phyloP scores from a whole-genome alignment of 2,797 vertebrate species.

The Hoplostethus atlanticus region DNA sequence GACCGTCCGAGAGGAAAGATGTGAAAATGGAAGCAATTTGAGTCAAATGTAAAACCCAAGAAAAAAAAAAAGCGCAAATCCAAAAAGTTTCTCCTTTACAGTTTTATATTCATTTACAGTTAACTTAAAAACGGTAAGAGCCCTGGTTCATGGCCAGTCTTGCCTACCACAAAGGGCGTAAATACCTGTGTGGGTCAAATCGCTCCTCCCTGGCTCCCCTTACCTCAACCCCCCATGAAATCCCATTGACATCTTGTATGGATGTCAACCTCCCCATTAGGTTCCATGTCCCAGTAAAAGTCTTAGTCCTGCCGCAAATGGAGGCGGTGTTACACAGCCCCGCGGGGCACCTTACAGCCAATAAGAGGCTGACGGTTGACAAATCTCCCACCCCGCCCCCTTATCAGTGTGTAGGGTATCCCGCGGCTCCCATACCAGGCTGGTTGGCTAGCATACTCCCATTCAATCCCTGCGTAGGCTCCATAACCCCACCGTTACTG shows the following conservation, averaged over 20 bases:
- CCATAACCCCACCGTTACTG: slow-evolving; percentile 88
- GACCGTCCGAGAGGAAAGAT: slow-evolving; percentile 59
- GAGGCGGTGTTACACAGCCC: slow-evolving; percentile 75
- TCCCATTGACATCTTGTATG: slow-evolving; percentile 76
- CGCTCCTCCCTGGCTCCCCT: slow-evolving; percentile 60
- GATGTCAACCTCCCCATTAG: slow-evolving; percentile 66
- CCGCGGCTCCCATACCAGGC: slow-evolving; percentile 90
- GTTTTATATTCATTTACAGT: slow-evolving; percentile 83
- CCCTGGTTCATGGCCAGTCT: slow-evolving; percentile 73
- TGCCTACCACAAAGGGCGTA: slow-evolving; percentile 69
- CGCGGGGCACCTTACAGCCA: slow-evolving; percentile 66
- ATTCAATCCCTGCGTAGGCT: slow-evolving; percentile 90
- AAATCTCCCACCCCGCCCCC: slow-evolving; percentile 70
- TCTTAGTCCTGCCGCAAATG: slow-evolving; percentile 78
- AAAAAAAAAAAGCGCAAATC: slow-evolving; percentile 46
- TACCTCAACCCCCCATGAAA: slow-evolving; percentile 58
- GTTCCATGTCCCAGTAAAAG: slow-evolving; percentile 74
- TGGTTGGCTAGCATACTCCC: slow-evolving; percentile 92
- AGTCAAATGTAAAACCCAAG: slow-evolving; percentile 63
- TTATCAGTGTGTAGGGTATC: slow-evolving; percentile 93
- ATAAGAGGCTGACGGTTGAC: slow-evolving; percentile 65
- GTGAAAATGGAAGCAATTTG: slow-evolving; percentile 77
- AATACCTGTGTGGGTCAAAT: slow-evolving; percentile 77
- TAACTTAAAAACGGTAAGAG: slow-evolving; percentile 82
- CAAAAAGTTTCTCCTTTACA: slow-evolving; percentile 79